phyloP scores from a whole-genome alignment of 1,140 invertebrate genomes.

The Berghia stephanieae region DNA sequence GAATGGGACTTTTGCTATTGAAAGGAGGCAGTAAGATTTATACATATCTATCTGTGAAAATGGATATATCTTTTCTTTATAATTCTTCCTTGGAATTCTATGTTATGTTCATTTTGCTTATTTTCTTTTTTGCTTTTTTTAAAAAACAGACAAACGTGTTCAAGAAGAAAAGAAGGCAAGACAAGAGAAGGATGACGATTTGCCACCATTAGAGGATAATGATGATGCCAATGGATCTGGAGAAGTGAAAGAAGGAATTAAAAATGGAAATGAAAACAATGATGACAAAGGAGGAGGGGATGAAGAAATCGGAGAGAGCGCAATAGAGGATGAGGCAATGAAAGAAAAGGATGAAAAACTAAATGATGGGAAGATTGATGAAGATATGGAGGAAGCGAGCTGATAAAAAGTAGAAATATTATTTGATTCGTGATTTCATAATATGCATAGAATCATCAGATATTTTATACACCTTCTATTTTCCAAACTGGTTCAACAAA shows the following conservation, averaged over 20 bases:
- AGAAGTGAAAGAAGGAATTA: not conserved
- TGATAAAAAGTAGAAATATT: not conserved
- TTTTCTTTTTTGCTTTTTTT: too few species aligned
- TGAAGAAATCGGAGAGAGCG: not conserved
- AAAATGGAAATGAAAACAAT: not conserved
- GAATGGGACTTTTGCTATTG: too few species aligned
- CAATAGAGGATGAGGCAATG: not conserved
- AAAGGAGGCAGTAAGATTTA: too few species aligned
- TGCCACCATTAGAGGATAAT: not conserved
- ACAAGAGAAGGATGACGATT: conserved; percentile 12
- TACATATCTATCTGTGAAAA: too few species aligned
- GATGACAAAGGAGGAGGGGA: not conserved
- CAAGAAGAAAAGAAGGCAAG: conserved; percentile 23
- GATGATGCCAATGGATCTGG: not conserved
- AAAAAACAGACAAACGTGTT: conserved; percentile 23
- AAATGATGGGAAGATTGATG: not conserved
- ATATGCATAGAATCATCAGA: too few species aligned
- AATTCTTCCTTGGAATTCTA: too few species aligned
- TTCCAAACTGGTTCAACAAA: too few species aligned
- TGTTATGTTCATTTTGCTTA: too few species aligned
- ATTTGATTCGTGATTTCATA: too few species aligned
- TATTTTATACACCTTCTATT: too few species aligned
- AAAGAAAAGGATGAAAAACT: not conserved
- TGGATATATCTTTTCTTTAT: too few species aligned
- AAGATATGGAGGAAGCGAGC: conserved; percentile 20